Evolutionary conservation across 1,140 invertebrate genomes (phyloP).

Genomic region (Asobara japonica): DNA sequence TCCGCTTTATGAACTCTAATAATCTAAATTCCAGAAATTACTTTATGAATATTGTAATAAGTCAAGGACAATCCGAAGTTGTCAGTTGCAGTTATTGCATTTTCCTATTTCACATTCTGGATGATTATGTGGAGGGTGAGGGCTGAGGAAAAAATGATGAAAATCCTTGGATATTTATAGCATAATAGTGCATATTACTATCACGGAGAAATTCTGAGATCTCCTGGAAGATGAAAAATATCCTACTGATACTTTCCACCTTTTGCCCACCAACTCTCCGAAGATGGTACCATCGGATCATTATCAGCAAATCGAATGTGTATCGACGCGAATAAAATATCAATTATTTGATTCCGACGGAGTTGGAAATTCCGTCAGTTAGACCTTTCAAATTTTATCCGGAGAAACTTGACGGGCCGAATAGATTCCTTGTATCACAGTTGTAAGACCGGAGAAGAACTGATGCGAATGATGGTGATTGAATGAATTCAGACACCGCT

Average conservation of each 20-base stretch:
- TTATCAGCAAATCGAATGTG: too few relatives aligned
- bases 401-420: too few relatives aligned
- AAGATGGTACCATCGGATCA: too few relatives aligned
- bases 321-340: too few relatives aligned
- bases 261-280: neutral
- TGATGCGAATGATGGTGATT: too few relatives aligned
- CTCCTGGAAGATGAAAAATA: neutral
- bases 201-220: neutral
- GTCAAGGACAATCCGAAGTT: neutral
- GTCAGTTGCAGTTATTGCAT: neutral
- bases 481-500: too few relatives aligned
- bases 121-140: neutral
- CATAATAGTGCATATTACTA: neutral
- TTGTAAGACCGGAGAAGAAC: too few relatives aligned
- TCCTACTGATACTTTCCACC: neutral
- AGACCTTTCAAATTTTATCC: too few relatives aligned
- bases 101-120: neutral
- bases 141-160: neutral
- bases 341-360: too few relatives aligned
- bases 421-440: too few relatives aligned
- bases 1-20: neutral
- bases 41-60: constrained; percentile 9
- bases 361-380: too few relatives aligned
- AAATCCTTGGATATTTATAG: neutral
- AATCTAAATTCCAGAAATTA: neutral